These are phyloP conservation scores for Ptilorrhoa leucosticta DNA, from an alignment of 2,113 vertebrate species.

Conservation along the genomic window DNA sequence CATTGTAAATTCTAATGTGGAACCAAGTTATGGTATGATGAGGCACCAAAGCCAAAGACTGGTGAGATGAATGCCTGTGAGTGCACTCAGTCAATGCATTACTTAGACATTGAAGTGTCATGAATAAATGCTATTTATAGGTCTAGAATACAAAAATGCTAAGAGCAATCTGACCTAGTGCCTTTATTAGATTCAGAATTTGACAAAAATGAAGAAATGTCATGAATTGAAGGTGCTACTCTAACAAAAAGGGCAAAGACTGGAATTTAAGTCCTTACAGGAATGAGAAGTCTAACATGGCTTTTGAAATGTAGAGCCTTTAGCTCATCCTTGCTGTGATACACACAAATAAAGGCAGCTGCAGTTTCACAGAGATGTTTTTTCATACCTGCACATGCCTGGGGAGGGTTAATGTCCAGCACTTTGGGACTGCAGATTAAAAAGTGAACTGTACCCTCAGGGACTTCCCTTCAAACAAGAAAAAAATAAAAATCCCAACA, in stretches of 20 bases:
- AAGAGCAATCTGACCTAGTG: neutral
- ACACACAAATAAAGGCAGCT: neutral
- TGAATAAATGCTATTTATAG: neutral
- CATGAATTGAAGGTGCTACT: neutral
- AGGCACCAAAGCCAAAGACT: neutral
- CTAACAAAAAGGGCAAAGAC: neutral
- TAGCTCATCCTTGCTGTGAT: neutral
- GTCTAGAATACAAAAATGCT: neutral
- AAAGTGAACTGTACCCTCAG: neutral
- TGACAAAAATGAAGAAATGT: neutral
- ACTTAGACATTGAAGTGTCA: neutral
- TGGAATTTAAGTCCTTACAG: neutral
- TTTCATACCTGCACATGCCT: neutral
- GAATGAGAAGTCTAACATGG: neutral
- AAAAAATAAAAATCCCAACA: neutral
- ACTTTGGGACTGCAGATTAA: neutral
- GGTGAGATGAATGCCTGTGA: neutral
- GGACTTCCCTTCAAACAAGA: neutral
- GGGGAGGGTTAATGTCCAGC: neutral
- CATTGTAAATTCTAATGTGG: neutral
- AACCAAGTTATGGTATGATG: neutral
- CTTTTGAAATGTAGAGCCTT: neutral
- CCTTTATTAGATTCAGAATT: neutral
- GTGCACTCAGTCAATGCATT: neutral
- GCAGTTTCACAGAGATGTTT: neutral